Base-by-base conservation (phyloP, 1,140 invertebrate genomes). In the Cecropterus lyciades region DNA sequence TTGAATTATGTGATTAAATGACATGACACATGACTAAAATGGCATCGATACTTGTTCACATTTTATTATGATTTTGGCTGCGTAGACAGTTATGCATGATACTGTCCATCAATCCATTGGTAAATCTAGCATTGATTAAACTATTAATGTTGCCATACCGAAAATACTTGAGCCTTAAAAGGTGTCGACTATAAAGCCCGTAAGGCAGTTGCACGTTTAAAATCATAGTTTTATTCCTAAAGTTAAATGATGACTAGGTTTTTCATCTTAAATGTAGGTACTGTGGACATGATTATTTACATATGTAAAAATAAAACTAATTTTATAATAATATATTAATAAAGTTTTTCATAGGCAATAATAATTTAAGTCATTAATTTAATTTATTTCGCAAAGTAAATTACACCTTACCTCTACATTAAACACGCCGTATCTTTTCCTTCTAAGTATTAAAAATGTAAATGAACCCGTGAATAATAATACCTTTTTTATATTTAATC, bases 1-100 rank as follows among this genome's bases (percentile, higher is more conserved):
- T 79, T 91, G 86, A 91, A 87, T 86, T 88, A 87, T 89, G 80
- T 81, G 84, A 87, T 84, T 83, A 84, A 81, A 87, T 78, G 84
- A 85, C 78, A 80, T 80, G 82, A 84, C 78, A 73, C 70, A 81
- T 73, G 71, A 81, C 75, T 74, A 73, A 72, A 73, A 69, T 72
- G 72, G 78, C 69, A 74, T 76, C 73, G 71, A 83, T 83, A 71
- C 68, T 73, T 84, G 72, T 76, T 79, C 69, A 74, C 46, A 64
- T 72, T 71, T 72, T 70, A 74, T 72, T 78, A 72, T 76, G 65
- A 76, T 76, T 80, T 84, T 76, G 79, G 72, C 69, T 67, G 64
- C 73, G 78, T 72, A 73, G 75, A 81, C 80, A 82, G 80, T 73
- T 78, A 73, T 77, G 67, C 71, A 78, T 77, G 52, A 68, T 67